Evolutionary conservation across 2,113 vertebrate genomes (phyloP), one percentile per base, ranked within the genome.

Genomic region (Nycticebus coucang): DNA sequence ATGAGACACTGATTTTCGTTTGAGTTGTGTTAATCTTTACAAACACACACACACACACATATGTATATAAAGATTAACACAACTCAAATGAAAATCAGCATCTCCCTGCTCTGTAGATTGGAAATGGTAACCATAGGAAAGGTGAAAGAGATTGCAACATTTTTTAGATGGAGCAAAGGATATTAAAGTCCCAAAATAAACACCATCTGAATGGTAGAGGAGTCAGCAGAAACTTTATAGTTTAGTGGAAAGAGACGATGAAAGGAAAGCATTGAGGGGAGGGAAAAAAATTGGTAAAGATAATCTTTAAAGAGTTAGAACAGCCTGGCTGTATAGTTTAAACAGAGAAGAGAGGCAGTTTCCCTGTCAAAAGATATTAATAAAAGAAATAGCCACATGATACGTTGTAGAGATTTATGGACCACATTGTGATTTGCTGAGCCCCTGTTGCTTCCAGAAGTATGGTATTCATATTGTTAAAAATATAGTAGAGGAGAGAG

Each of bases 161-260:
- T 96, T 96, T 97, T 92, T 89, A 89, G 90, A 96, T 83, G n/a
- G 85, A 95, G 33, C 75, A 89, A 79, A 41, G 35, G 45, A 87
- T 95, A 82, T 82, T 93, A 71, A 93, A 84, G 35, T 93, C 89
- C 93, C 35, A 91, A 96, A 96, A 93, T 95, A 97, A 93, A 87
- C 41, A 91, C 89, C 81, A 21, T 74, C 55, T 22, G 69, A 95
- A 80, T 84, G 60, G 41, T 35, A 94, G 96, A 82, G 24, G 75
- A 96, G 84, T 95, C 95, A 97, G 97, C 71, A 95, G 69, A 97
- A 97, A 93, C 92, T 93, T 97, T 92, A 93, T 94, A 94, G 79
- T 96, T 94, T 89, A 71, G 64, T 91, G 55, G 72, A 30, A 94
- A 92, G 75, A 59, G 69, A 78, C 1, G 77, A 97, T 97, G 57